Evolutionary conservation across 2,888 invertebrate genomes (phyloP).

Genomic region (Spicauda simplicius): DNA sequence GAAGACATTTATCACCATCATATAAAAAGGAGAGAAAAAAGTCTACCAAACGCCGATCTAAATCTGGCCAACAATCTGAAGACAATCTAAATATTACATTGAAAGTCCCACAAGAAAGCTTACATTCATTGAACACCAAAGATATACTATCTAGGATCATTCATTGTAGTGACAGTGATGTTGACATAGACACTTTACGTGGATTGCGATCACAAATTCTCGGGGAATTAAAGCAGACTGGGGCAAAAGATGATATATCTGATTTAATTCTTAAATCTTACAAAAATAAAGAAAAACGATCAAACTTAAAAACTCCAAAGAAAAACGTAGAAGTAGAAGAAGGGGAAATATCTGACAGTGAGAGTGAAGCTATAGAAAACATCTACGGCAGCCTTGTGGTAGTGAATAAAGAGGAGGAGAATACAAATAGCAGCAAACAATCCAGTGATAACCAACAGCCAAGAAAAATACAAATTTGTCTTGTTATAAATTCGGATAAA

Average conservation of each 20-base stretch:
- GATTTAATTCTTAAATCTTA: constrained; percentile 77
- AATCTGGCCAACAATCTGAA: constrained; percentile 47
- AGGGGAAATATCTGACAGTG: constrained; percentile 78
- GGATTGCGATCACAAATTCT: constrained; percentile 76
- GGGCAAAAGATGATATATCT: constrained; percentile 74
- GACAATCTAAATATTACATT: constrained; percentile 74
- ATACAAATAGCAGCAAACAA: constrained; percentile 42
- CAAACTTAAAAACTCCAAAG: constrained; percentile 30
- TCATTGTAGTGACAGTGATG: constrained; percentile 72
- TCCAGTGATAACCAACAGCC: constrained; percentile 51
- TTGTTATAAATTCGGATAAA: constrained; percentile 63
- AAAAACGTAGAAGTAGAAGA: constrained; percentile 69
- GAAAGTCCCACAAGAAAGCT: constrained; percentile 73
- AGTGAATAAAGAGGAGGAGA: constrained; percentile 52
- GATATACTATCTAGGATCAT: constrained; percentile 76
- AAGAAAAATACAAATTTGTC: constrained; percentile 69
- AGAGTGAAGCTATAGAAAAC: constrained; percentile 75
- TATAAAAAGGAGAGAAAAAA: constrained; percentile 71
- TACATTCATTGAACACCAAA: constrained; percentile 69
- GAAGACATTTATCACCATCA: constrained; percentile 51
- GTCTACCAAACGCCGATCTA: constrained; percentile 49
- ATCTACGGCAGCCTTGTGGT: constrained; percentile 72
- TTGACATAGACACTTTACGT: constrained; percentile 78
- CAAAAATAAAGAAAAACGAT: constrained; percentile 51
- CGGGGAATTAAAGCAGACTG: constrained; percentile 75